Base-by-base conservation (phyloP, 2,797 vertebrate genomes). In the Gymnocypris eckloni region DNA sequence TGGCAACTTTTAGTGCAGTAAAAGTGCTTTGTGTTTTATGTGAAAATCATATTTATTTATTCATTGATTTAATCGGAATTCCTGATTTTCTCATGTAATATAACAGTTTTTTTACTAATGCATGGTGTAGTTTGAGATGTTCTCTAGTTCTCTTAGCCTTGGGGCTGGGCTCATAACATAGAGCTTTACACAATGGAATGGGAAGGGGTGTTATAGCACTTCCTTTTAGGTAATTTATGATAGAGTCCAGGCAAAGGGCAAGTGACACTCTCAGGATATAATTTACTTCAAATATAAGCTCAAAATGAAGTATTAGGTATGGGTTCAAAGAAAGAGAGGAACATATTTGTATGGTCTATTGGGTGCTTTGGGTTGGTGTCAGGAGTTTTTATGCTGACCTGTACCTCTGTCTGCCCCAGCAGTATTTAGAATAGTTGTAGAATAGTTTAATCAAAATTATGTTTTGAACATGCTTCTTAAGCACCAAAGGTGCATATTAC, bases 221-320 rank as follows among this genome's bases (percentile, higher is more conserved):
- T 87, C 86, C 83, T 88, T 28, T 81, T 33, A 79, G 83, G 59
- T 85, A 33, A 73, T 90, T 82, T 82, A 75, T 87, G 64, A 84
- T n/a, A 64, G 37, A 66, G 64, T 28, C 59, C 67, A 82, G 54
- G 81, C 86, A 81, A 82, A 73, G 69, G 70, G 76, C 66, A n/a
- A 52, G 39, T 37, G 69, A 86, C 37, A 56, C 78, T 59, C 73
- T 70, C 50, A 56, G 76, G n/a, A 25, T 71, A 84, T 79, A 70
- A 75, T 86, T 81, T 72, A 80, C 84, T 72, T 79, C 7, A 71
- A 61, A 71, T 37, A 25, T 33, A 48, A 73, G 41, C 67, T 72
- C 22, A 61, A 61, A 85, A 80, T 72, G 3, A 64, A 39, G 41
- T 20, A 64, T 61, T 73, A 41, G 43, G 28, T n/a, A 33, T 18